Conservation (phyloP, 2,888 invertebrate genomes). For the Calephelis perditalis region DNA sequence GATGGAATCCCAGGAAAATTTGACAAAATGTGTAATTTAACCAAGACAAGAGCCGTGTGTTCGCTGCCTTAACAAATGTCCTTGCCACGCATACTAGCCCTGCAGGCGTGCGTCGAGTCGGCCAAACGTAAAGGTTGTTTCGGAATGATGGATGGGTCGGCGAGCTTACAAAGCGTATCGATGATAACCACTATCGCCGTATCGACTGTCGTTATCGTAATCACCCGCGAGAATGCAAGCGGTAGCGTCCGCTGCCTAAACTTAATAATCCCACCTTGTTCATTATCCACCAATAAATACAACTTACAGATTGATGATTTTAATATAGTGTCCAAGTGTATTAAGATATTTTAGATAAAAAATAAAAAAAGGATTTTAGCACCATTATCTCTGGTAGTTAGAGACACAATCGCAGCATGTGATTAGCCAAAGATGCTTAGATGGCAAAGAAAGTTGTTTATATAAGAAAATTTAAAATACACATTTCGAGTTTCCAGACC, state of each 20-base stretch:
- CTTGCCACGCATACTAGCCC: too few relatives aligned
- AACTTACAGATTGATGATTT: conserved; percentile 54
- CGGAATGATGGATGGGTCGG: conserved; percentile 71
- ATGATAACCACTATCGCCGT: conserved; percentile 58
- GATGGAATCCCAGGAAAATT: too few relatives aligned
- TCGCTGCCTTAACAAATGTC: too few relatives aligned
- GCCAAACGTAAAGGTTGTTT: conserved; percentile 62
- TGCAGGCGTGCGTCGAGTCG: conserved; percentile 48
- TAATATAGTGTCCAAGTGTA: conserved; percentile 38
- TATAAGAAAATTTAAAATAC: too few relatives aligned
- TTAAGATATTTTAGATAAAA: conserved; percentile 12
- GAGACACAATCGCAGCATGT: too few relatives aligned
- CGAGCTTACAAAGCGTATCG: conserved; percentile 67
- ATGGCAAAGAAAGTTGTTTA: too few relatives aligned
- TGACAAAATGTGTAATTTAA: too few relatives aligned
- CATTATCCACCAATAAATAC: conserved; percentile 58
- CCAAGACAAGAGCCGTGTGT: too few relatives aligned
- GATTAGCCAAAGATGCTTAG: too few relatives aligned
- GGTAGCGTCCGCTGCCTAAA: conserved; percentile 36
- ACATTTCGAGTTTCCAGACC: too few relatives aligned
- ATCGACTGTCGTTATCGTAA: conserved; percentile 48
- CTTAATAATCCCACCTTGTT: conserved; percentile 61
- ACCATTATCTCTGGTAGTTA: too few relatives aligned
- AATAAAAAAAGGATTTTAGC: too few relatives aligned
- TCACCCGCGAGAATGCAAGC: conserved; percentile 36